phyloP scores from a whole-genome alignment of 35 echinoderm and acorn worm species.

The Anneissia japonica region DNA sequence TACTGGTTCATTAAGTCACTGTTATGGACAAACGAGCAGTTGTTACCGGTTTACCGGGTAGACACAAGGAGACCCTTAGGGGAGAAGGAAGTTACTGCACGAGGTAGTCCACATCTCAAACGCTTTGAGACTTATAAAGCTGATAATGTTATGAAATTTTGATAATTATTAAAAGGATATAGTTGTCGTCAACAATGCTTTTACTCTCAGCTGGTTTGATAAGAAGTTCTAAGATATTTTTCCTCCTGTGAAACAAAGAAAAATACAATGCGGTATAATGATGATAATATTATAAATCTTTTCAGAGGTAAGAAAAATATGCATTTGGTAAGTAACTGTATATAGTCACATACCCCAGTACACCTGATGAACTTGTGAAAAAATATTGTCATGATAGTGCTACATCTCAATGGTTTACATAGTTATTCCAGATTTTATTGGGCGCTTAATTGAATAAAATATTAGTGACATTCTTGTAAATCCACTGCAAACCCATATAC shows the following conservation, averaged over 20 bases:
- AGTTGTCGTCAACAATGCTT: conserved; percentile 54
- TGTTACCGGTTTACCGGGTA: background rate
- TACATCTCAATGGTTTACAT: background rate
- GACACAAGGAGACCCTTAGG: background rate
- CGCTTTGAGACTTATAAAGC: background rate
- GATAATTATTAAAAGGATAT: conserved; percentile 72
- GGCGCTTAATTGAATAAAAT: background rate
- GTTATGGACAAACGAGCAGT: too few relatives aligned
- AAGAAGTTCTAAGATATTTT: conserved; percentile 50
- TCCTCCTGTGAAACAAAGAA: conserved; percentile 40
- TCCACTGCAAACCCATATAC: too few relatives aligned
- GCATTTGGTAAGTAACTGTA: too few relatives aligned
- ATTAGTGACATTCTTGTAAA: too few relatives aligned
- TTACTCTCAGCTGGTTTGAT: conserved; percentile 41
- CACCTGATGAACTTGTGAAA: too few relatives aligned
- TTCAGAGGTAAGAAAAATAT: too few relatives aligned
- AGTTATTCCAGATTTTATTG: background rate
- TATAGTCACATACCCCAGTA: too few relatives aligned
- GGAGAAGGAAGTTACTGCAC: background rate
- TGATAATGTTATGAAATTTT: background rate
- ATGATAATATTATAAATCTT: too few relatives aligned
- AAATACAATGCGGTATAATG: too few relatives aligned
- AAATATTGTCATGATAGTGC: background rate
- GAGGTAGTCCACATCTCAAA: background rate
- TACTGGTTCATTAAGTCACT: too few relatives aligned